Percentiles rank a stretch among this genome's conserved stretches.
These are phyloP conservation scores for Naja naja DNA, from an alignment of 2,113 vertebrate species.

Conservation along the genomic window DNA sequence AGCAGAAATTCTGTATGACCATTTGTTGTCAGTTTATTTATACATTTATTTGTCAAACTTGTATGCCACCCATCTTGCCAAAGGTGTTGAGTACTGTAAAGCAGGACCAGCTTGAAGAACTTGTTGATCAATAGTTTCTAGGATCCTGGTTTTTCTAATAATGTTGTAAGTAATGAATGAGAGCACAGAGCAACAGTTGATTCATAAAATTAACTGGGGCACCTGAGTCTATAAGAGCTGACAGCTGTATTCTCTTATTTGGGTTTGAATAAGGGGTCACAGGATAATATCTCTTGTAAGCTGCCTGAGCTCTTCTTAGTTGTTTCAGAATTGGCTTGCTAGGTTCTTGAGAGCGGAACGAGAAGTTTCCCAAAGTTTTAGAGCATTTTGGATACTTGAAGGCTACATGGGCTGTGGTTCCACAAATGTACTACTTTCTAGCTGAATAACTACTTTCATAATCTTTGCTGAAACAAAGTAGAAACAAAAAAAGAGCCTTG, in stretches of 20 bases:
- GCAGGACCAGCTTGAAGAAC: neutral
- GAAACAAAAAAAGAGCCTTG: too few relatives aligned
- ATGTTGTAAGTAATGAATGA: neutral
- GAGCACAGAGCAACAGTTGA: too few relatives aligned
- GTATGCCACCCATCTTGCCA: neutral
- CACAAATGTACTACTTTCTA: neutral
- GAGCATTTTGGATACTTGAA: neutral
- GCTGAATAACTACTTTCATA: neutral
- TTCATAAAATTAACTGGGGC: neutral
- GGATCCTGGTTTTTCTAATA: neutral
- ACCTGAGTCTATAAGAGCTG: neutral
- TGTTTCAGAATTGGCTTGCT: neutral
- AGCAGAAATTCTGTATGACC: neutral
- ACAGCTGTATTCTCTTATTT: neutral
- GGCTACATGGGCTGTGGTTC: neutral
- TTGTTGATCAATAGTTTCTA: neutral
- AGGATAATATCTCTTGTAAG: neutral
- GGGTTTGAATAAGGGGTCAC: neutral
- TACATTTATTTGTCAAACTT: neutral
- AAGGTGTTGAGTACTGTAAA: neutral
- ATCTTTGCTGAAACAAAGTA: neutral
- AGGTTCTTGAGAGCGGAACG: neutral
- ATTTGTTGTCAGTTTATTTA: neutral
- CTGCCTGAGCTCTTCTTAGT: neutral
- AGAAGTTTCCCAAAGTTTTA: neutral